Percentiles rank a stretch among this genome's conserved stretches.
These are phyloP conservation scores for Pangasius mekongensis DNA, from an alignment of 2,797 vertebrate species.

Conservation along the genomic window DNA sequence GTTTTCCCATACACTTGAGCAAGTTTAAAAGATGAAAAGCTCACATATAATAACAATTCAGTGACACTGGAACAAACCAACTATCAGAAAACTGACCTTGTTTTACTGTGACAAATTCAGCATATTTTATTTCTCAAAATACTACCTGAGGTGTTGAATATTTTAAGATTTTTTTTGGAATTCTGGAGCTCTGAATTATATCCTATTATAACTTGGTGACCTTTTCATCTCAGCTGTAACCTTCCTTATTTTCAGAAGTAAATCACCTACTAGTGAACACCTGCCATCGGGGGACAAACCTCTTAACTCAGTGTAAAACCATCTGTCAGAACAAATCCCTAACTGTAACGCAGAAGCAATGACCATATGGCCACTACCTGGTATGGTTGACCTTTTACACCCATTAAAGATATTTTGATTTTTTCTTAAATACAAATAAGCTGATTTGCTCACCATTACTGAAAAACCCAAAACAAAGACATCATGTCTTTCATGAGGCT, in stretches of 20 bases:
- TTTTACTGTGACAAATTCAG: not conserved
- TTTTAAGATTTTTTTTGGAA: too few species aligned
- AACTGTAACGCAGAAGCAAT: not conserved
- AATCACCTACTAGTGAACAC: not conserved
- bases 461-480: not conserved
- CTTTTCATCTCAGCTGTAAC: not conserved
- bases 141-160: not conserved
- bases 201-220: not conserved
- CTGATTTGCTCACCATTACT: not conserved
- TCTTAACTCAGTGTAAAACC: not conserved
- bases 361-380: not conserved
- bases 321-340: not conserved
- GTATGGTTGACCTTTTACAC: not conserved
- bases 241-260: not conserved
- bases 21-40: not conserved
- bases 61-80: not conserved
- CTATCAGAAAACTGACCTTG: not conserved
- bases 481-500: not conserved
- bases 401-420: not conserved
- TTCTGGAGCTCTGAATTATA: not conserved
- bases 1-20: constrained; percentile 69
- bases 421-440: not conserved
- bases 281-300: not conserved
- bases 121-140: not conserved
- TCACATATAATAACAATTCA: not conserved